These are phyloP conservation scores for Pseudomyrmex concolor DNA, from an alignment of 1,140 invertebrate genomes.

Conservation along the genomic window DNA sequence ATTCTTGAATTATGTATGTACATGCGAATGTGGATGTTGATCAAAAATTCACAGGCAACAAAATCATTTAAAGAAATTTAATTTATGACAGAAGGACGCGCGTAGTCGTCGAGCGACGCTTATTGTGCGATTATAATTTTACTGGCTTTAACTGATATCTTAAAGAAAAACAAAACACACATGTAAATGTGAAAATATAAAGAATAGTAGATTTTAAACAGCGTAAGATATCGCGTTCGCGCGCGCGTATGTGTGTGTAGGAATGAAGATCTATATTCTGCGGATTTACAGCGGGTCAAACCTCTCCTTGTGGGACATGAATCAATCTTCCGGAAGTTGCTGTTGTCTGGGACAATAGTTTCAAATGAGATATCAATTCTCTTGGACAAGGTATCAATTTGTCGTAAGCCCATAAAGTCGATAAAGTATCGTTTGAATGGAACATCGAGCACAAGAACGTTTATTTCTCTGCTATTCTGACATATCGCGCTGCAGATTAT, in stretches of 20 bases:
- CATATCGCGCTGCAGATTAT: neutral
- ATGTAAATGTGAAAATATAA: neutral
- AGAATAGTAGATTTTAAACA: no score
- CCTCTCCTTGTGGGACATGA: conserved; percentile 26
- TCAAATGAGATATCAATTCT: conserved; percentile 48
- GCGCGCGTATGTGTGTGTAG: neutral
- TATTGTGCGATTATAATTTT: no score
- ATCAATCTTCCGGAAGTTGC: conserved; percentile 57
- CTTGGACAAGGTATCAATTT: conserved; percentile 52
- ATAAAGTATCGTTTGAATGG: conserved; percentile 49
- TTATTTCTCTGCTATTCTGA: conserved; percentile 20
- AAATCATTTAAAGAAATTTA: no score
- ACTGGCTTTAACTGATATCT: conserved; percentile 20
- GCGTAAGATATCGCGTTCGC: neutral
- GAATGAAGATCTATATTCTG: conserved; percentile 13
- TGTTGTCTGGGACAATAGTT: conserved; percentile 45
- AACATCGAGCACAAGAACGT: conserved; percentile 28
- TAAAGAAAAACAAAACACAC: neutral
- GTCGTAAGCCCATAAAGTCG: conserved; percentile 52
- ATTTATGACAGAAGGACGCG: no score
- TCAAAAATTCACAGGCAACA: no score
- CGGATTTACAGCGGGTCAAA: neutral
- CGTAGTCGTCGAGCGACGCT: no score
- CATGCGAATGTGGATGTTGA: no score
- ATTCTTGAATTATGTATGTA: no score